Evolutionary conservation across 2,797 vertebrate genomes (phyloP), one percentile per base, ranked within the genome.

Genomic region (Falco peregrinus): DNA sequence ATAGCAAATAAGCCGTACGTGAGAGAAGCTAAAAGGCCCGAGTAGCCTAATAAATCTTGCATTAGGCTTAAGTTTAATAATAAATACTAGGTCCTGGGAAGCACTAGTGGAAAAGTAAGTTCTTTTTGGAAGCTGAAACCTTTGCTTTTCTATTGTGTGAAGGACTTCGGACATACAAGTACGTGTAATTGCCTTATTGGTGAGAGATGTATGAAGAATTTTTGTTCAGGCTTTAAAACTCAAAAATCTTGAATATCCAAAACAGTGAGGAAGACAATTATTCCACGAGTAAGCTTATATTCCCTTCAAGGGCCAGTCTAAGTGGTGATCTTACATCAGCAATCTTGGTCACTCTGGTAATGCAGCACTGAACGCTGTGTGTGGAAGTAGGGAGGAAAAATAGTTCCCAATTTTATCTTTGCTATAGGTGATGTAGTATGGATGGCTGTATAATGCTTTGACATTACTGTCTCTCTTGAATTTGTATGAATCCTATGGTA

Each of bases 351-450:
- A 9, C 45, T 89, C 82, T 73, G 54, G 37, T 65, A 59, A 87
- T n/a, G 54, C 39, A 17, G 16, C 47, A 24, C 22, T 76, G 74
- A 83, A 54, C 1, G 0, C 16, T 20, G 16, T 50, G 37, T 64
- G 73, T 60, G 63, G 70, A 67, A 84, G 57, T 13, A 14, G 43
- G 37, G 24, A 70, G 45, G 39, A 60, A 74, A 91, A 95, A 79
- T 51, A 35, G 10, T 16, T 51, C 2, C 1, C 0, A 1, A 0
- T 78, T 82, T 75, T 59, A 15, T 29, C 21, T 81, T 67, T 47
- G 12, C 39, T 70, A 13, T 33, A 67, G 35, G 8, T 74, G 20
- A 43, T 67, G 26, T 16, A 22, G 28, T 39, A 33, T 78, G 65
- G 45, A 75, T 60, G 15, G 7, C 26, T 71, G 16, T 39, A 15